Conservation (phyloP, 2,888 invertebrate genomes). For the Nipponacmea schrenckii region DNA sequence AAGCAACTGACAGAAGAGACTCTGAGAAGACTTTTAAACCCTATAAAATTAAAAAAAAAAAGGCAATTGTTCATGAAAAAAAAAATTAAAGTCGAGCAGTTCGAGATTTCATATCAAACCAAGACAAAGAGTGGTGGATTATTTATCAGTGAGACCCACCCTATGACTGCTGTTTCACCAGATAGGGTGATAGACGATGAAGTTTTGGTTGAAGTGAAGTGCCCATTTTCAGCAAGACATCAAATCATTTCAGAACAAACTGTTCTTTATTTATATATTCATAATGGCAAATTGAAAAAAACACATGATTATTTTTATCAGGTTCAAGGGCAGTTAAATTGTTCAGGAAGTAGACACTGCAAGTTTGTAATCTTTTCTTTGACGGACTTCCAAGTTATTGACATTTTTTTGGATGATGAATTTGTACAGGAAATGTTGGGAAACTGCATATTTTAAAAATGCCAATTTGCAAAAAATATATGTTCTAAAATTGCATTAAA, state of each 20-base stretch:
- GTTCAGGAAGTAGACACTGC: background rate
- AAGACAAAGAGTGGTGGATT: background rate
- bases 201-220: background rate
- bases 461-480: background rate
- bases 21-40: no score
- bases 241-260: background rate
- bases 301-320: background rate
- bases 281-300: background rate
- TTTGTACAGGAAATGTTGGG: background rate
- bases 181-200: background rate
- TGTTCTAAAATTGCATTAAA: conserved; percentile 12
- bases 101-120: background rate
- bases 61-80: no score
- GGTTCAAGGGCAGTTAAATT: background rate
- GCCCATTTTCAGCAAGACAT: background rate
- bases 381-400: background rate
- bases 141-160: background rate
- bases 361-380: background rate
- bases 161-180: background rate
- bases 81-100: background rate
- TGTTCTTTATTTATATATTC: background rate
- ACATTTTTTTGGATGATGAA: background rate
- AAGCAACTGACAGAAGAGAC: no score
- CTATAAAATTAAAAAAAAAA: no score
- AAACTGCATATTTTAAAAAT: background rate